Conservation (phyloP, 2,797 vertebrate species). For the Thaleichthys pacificus region DNA sequence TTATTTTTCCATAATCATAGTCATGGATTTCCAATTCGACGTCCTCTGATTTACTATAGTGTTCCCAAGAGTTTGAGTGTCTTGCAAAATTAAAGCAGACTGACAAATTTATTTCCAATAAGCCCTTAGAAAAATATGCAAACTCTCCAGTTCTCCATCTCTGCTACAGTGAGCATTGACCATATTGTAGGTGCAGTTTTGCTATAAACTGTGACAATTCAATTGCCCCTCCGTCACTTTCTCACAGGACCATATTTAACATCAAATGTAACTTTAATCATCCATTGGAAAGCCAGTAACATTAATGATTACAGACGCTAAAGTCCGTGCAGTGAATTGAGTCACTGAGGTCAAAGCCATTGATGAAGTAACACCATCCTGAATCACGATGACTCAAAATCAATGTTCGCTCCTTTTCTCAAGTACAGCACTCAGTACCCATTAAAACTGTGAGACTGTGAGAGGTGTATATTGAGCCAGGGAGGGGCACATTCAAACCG, state of each 20-base stretch:
- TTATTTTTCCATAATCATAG: slow-evolving; percentile 11
- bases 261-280: not conserved
- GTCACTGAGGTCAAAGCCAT: not conserved
- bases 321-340: not conserved
- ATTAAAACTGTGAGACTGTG: not conserved
- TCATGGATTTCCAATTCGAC: slow-evolving; percentile 14
- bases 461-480: not conserved
- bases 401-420: not conserved
- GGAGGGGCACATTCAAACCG: not conserved
- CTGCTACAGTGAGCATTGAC: not conserved
- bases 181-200: not conserved
- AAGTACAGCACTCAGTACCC: not conserved
- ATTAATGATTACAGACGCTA: not conserved
- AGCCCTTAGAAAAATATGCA: not conserved
- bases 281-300: not conserved
- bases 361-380: not conserved
- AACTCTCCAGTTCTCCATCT: not conserved
- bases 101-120: not conserved
- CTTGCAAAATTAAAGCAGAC: not conserved
- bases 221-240: not conserved
- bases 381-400: not conserved
- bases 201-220: not conserved
- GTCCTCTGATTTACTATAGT: too few relatives aligned
- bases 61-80: not conserved
- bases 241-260: not conserved